A percentile compares a stretch with the other conserved stretches of the same genome.
These are phyloP conservation scores for Drosophila baimaii DNA, from an alignment of 1,140 invertebrate genomes.

Conservation along the genomic window DNA sequence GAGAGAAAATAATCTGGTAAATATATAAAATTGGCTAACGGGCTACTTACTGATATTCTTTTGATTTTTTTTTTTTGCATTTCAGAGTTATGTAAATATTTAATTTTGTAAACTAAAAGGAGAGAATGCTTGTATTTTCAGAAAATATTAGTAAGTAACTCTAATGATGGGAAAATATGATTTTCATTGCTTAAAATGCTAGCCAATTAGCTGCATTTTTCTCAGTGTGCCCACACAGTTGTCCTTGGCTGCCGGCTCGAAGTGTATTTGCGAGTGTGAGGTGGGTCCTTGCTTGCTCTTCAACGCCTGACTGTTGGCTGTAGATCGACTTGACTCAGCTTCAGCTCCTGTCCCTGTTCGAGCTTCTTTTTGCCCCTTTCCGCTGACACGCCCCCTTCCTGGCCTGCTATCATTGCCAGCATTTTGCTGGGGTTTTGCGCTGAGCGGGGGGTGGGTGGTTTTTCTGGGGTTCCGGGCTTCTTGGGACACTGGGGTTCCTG, in stretches of 20 bases:
- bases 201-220: constrained; percentile 1
- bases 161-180: too few relatives aligned
- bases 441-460: constrained; percentile 9
- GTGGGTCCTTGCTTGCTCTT: constrained; percentile 53
- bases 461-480: constrained; percentile 17
- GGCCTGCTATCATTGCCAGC: constrained; percentile 48
- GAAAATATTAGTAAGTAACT: neutral
- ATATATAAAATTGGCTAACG: too few relatives aligned
- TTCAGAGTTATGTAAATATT: neutral
- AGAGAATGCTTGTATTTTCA: too few relatives aligned
- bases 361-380: constrained; percentile 16
- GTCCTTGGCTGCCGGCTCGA: constrained; percentile 57
- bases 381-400: constrained; percentile 17
- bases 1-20: neutral
- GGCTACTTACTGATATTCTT: too few relatives aligned
- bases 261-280: constrained; percentile 33
- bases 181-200: too few relatives aligned
- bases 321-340: constrained; percentile 46
- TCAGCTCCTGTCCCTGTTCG: constrained; percentile 8
- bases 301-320: constrained; percentile 54
- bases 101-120: too few relatives aligned
- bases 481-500: constrained; percentile 19
- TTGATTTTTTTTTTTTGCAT: too few relatives aligned
- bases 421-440: constrained; percentile 26
- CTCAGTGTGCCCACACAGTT: constrained; percentile 16